phyloP scores from a whole-genome alignment of 2,888 invertebrate genomes.

The Pandemis cinnamomeana region DNA sequence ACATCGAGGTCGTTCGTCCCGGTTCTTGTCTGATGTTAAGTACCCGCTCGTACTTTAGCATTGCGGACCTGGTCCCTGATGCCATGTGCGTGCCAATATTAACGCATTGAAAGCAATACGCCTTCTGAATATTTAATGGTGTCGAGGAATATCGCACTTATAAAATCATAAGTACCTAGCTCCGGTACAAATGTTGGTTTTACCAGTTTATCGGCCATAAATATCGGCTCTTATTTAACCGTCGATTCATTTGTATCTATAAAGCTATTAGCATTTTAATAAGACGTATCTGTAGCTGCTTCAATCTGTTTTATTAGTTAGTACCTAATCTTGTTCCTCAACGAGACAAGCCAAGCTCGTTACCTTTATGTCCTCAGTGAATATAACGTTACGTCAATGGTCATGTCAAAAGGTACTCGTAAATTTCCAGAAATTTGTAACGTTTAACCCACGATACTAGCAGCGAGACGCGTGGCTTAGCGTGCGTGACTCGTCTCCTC shows the following conservation, averaged over 20 bases:
- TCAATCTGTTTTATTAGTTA: too few relatives aligned
- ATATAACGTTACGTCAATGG: slow-evolving; percentile 2
- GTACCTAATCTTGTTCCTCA: too few relatives aligned
- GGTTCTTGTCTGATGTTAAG: slow-evolving; percentile 71
- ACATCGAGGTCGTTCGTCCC: slow-evolving; percentile 82
- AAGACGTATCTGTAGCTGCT: too few relatives aligned
- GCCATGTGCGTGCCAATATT: slow-evolving; percentile 71
- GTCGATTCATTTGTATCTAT: too few relatives aligned
- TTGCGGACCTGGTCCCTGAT: slow-evolving; percentile 66
- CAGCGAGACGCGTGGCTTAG: slow-evolving; percentile 57
- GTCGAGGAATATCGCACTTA: slow-evolving; percentile 34
- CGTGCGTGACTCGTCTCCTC: slow-evolving; percentile 8
- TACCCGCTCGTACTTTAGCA: slow-evolving; percentile 64
- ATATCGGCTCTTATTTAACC: neutral
- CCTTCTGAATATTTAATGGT: slow-evolving; percentile 57
- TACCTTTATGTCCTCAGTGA: slow-evolving; percentile 1
- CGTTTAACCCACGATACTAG: slow-evolving; percentile 58
- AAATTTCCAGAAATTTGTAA: slow-evolving; percentile 50
- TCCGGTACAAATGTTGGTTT: slow-evolving; percentile 12
- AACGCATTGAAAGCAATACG: slow-evolving; percentile 71
- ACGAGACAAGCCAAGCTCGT: neutral
- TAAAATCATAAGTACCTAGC: slow-evolving; percentile 35
- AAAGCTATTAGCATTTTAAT: too few relatives aligned
- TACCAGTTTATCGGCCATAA: neutral
- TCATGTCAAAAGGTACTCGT: neutral